Evolutionary conservation across 2,888 invertebrate species (phyloP).

Genomic region (Pterostichus niger): DNA sequence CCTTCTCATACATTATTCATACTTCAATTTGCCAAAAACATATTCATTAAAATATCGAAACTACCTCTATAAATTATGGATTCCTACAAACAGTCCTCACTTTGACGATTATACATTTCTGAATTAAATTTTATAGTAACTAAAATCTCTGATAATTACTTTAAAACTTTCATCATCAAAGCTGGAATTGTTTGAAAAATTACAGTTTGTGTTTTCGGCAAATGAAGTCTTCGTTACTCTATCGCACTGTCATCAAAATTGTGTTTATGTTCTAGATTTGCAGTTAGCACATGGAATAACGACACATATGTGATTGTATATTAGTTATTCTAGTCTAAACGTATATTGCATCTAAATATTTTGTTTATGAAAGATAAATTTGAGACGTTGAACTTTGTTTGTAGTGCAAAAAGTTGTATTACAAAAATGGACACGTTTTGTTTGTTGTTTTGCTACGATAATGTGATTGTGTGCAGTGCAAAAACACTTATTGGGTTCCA

Average conservation of each 20-base stretch:
- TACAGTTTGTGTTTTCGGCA: not conserved
- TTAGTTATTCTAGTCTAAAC: not conserved
- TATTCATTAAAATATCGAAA: no score
- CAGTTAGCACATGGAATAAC: slow-evolving; percentile 2
- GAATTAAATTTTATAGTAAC: no score
- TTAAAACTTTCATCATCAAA: no score
- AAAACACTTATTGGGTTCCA: slow-evolving; percentile 14
- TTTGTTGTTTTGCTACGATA: no score
- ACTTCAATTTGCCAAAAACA: slow-evolving; percentile 22
- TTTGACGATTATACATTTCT: no score
- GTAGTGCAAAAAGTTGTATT: not conserved
- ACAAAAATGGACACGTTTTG: slow-evolving; percentile 12
- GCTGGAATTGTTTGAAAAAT: not conserved
- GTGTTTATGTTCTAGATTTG: not conserved
- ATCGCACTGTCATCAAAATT: not conserved
- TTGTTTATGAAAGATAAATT: slow-evolving; percentile 4
- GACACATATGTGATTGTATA: slow-evolving; percentile 3
- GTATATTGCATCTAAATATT: slow-evolving; percentile 11
- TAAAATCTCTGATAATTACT: no score
- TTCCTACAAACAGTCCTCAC: not conserved
- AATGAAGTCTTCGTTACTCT: not conserved
- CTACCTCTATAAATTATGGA: slow-evolving; percentile 10
- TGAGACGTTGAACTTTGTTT: not conserved
- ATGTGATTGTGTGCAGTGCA: slow-evolving; percentile 37
- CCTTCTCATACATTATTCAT: not conserved